Evolutionary conservation across 2,113 vertebrate species (phyloP).

Genomic region (Salvelinus fontinalis): DNA sequence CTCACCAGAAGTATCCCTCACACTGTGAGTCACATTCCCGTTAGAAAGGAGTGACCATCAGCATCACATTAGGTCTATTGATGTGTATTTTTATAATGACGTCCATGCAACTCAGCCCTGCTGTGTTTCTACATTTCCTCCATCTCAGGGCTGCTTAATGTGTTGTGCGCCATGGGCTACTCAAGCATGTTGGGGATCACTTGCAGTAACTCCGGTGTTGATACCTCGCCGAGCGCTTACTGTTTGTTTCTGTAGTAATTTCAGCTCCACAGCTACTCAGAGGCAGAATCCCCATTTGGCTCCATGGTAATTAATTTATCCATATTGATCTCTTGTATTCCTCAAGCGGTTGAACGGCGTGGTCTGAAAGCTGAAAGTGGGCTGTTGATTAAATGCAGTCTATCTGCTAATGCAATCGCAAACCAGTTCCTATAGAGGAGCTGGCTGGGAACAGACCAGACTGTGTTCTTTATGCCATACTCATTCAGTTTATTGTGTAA

Average conservation of each 20-base stretch:
- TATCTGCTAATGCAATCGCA: constrained; percentile 65
- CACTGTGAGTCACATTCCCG: constrained; percentile 20
- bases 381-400: constrained; percentile 67
- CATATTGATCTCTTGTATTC: constrained; percentile 70
- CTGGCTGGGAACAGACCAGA: constrained; percentile 53
- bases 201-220: neutral
- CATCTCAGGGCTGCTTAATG: neutral
- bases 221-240: neutral
- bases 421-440: constrained; percentile 58
- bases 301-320: constrained; percentile 71
- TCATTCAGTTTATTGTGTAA: constrained; percentile 58
- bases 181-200: neutral
- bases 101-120: constrained; percentile 26
- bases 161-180: neutral
- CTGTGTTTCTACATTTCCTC: constrained; percentile 32
- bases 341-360: constrained; percentile 58
- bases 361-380: constrained; percentile 48
- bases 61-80: constrained; percentile 35
- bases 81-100: constrained; percentile 1
- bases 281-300: constrained; percentile 53
- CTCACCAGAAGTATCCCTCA: neutral
- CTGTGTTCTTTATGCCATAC: constrained; percentile 60
- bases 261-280: constrained; percentile 8
- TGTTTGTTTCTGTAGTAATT: constrained; percentile 36
- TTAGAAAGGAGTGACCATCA: constrained; percentile 40